Base-by-base conservation (phyloP, 1,140 invertebrate genomes). In the Macrotrachela quadricornifera region DNA sequence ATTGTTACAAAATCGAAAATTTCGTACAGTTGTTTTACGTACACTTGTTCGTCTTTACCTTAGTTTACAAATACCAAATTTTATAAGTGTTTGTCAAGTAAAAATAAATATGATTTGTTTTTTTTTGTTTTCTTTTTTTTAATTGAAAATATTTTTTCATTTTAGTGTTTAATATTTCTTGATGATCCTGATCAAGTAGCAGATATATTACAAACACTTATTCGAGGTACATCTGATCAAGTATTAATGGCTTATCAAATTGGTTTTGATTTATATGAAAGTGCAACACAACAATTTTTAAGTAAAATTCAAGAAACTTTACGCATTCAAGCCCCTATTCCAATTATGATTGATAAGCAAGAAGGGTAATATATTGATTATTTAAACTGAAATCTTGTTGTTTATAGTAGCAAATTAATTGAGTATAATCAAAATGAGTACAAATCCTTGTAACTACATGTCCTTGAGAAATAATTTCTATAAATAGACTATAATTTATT, bases 191-290 rank as follows among this genome's bases (percentile, higher is more conserved):
- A 82, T 21, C 79, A 46, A 50, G 47, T 55, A n/a, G 8, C 13
- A n/a, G 10, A 14, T n/a, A 10, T 45, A 14, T 17, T 45, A 14
- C 13, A 10, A 17, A 10, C 13, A n/a, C 83, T 18, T 85, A 92
- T 1, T 1, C n/a, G n/a, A n/a, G n/a, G n/a, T 44, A 78, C 81
- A 68, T 79, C 78, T 6, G 76, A 79, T 15, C 78, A 83, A 58
- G 80, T 80, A 39, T 63, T 96, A 9, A 95, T 96, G 86, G 90
- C 86, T 0, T 96, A 92, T 71, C 92, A 97, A 74, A 94, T 99
- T 61, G 87, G 81, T 0, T 97, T 97, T 74, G 92, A 99, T 76
- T 74, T 97, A 56, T 97, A 97, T 64, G 92, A 99, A 70, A 94
- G 86, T 56, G 92, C 91, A 0, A 95, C 90, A 0, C 94, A 99